Evolutionary conservation across 2,888 invertebrate genomes (phyloP).

Genomic region (Autographa gamma): DNA sequence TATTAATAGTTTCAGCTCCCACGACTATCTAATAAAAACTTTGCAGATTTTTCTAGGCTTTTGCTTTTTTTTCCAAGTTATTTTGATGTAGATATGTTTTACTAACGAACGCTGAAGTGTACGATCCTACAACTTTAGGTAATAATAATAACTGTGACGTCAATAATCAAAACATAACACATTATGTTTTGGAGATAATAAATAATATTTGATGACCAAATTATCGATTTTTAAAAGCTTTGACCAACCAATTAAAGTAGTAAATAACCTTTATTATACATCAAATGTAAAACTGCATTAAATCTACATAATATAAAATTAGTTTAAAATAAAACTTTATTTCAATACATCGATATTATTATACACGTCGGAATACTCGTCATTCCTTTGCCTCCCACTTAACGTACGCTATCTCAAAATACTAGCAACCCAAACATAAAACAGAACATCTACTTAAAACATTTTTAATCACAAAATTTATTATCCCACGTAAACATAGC

Average conservation of each 20-base stretch:
- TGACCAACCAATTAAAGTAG: neutral
- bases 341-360: constrained; percentile 33
- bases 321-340: constrained; percentile 35
- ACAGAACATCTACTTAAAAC: constrained; percentile 62
- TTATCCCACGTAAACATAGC: constrained; percentile 72
- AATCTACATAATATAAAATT: constrained; percentile 38
- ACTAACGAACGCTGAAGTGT: neutral
- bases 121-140: neutral
- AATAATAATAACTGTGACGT: neutral
- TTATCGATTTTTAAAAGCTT: constrained; percentile 3
- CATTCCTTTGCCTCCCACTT: constrained; percentile 43
- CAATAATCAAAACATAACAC: neutral
- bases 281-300: neutral
- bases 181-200: constrained; percentile 1
- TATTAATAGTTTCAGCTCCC: neutral
- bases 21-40: neutral
- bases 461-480: constrained; percentile 70
- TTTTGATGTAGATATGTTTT: neutral
- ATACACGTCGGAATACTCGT: constrained; percentile 24
- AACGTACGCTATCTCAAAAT: constrained; percentile 51
- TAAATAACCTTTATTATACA: constrained; percentile 3
- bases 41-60: neutral
- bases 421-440: constrained; percentile 57
- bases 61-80: neutral
- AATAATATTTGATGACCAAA: constrained; percentile 1